Evolutionary conservation across 2,797 vertebrate genomes (phyloP), one percentile per base, ranked within the genome.

Genomic region (Fundulus diaphanus): DNA sequence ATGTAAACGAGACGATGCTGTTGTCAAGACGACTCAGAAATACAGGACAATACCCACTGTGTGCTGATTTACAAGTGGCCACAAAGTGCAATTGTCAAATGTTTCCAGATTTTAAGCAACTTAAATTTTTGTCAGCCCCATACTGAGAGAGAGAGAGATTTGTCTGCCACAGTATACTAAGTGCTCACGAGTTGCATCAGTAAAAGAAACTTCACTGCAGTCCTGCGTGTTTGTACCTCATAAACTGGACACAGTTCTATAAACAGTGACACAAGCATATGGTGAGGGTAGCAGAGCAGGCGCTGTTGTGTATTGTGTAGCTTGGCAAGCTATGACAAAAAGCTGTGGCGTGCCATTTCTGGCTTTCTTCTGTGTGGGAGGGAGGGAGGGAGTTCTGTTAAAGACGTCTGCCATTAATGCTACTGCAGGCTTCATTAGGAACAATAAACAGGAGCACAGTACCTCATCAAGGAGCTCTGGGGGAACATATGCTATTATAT

Each of bases 401-500:
- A 88, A 90, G 82, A 91, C 81, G 79, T 82, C 80, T 86, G 74
- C 82, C 82, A 82, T 91, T 89, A 83, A 87, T 77, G 74, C 56
- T 35, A 85, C 82, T 87, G 84, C 87, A 87, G 83, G 83, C 90
- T 89, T 86, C 85, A 85, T 90, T 89, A 85, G 79, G 89, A 89
- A 87, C 87, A 89, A 92, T 89, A 90, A 92, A 88, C 90, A 88
- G 79, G 63, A 75, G 63, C 35, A 73, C 15, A 29, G 63, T 78
- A 72, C 77, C 77, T 88, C 79, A 78, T 56, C 52, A 24, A 61
- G 74, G 70, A 61, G 76, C 83, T 87, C 84, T 82, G 51, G 37
- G 85, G 86, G 87, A 86, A 44, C 84, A 82, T 78, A 49, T 72
- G 85, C 68, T 77, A n/a, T n/a, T n/a, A 75, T 77, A 74, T 76